phyloP scores from a whole-genome alignment of 1,140 invertebrate genomes.

The Lasaia peninsularis region DNA sequence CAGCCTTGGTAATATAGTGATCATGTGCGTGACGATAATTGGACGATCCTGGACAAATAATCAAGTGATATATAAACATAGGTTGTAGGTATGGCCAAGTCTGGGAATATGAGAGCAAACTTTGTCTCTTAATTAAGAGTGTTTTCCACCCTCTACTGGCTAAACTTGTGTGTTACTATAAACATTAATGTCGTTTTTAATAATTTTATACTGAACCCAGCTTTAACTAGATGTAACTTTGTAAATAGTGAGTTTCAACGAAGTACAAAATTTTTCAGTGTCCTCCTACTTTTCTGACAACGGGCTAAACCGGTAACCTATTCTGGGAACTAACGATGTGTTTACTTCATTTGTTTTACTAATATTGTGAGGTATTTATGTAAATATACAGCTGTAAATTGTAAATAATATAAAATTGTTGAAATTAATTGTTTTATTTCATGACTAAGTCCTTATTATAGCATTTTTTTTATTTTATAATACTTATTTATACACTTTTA shows the following conservation, averaged over 20 bases:
- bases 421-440: not conserved
- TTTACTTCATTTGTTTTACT: not conserved
- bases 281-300: not conserved
- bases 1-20: no score
- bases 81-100: no score
- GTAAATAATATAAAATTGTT: slow-evolving; percentile 3
- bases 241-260: slow-evolving; percentile 1
- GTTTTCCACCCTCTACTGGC: not conserved
- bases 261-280: not conserved
- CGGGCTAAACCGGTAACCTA: not conserved
- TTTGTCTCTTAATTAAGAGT: no score
- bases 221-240: slow-evolving; percentile 10
- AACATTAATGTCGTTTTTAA: not conserved
- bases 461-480: no score
- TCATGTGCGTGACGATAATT: no score
- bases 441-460: not conserved
- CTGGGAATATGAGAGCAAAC: not conserved
- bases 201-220: slow-evolving; percentile 5
- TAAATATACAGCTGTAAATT: slow-evolving; percentile 3
- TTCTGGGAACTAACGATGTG: not conserved
- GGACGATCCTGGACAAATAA: no score
- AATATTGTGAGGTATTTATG: not conserved
- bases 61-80: no score
- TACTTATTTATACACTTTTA: no score
- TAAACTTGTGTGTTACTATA: no score